Evolutionary conservation across 2,797 vertebrate species (phyloP), one percentile per base, ranked within the genome.

Genomic region (Synanceia verrucosa): DNA sequence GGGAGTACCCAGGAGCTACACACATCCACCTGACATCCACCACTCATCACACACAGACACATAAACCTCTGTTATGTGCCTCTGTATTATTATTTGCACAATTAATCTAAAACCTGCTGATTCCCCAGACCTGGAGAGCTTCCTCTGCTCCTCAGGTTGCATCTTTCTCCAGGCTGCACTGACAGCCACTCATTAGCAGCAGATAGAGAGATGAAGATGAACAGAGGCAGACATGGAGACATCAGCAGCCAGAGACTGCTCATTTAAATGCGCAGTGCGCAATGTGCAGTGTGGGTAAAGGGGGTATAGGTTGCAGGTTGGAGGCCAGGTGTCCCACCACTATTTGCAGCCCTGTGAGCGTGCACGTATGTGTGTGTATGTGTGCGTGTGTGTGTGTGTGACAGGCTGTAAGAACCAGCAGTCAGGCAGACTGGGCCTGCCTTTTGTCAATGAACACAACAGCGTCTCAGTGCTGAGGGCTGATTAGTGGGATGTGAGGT

Each of bases 131-230:
- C 60, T 53, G 36, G 31, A 50, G 47, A 37, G 41, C 50, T 21
- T 41, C 46, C 24, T 6, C 44, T 56, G 69, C 63, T 81, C 71
- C 56, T 78, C 64, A 41, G 65, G 68, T 71, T 76, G 65, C 53
- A 77, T 70, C 64, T 77, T 63, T 65, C 76, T 83, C 65, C 66
- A 47, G 53, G 78, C 73, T 73, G 61, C 71, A 50, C 80, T 82
- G 85, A 86, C 88, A 92, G 76, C 67, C 63, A 76, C 75, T 90
- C 83, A 89, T 90, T 91, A 91, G 77, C 61, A 57, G 68, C 81
- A 76, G 71, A 61, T 66, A 23, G 55, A 43, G 48, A 65, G 52
- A 44, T 0, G 0, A 52, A 82, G 69, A 75, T 6, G 34, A 43
- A 71, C 24, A 62, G 67, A 71, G 51, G 64, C 56, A 59, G 80